Conservation (phyloP, 1,140 invertebrate genomes). For the Drosophila ohnishii region DNA sequence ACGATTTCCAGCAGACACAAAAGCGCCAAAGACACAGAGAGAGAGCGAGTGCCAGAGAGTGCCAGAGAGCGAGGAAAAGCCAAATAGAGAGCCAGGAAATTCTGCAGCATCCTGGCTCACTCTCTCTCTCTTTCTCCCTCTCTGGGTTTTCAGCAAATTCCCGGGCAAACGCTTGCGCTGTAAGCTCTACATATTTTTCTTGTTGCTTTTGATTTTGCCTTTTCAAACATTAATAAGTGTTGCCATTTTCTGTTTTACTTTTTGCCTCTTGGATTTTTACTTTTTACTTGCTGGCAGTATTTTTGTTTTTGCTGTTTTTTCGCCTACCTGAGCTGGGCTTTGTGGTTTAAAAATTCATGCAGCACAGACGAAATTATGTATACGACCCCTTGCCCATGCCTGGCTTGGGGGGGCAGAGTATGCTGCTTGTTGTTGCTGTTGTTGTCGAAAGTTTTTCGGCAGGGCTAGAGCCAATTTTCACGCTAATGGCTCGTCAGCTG, state of each 20-base stretch:
- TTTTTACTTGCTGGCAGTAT: conserved; percentile 12
- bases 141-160: conserved; percentile 67
- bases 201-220: conserved; percentile 43
- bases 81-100: conserved; percentile 12
- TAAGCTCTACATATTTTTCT: conserved; percentile 44
- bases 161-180: conserved; percentile 82
- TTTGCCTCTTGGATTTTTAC: conserved; percentile 45
- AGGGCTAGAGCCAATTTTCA: conserved; percentile 75
- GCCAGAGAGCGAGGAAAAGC: background rate
- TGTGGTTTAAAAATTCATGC: conserved; percentile 74
- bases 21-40: conserved; percentile 60
- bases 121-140: conserved; percentile 12
- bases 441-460: conserved; percentile 62
- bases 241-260: conserved; percentile 64
- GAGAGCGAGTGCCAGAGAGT: conserved; percentile 9
- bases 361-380: conserved; percentile 77
- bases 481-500: conserved; percentile 72
- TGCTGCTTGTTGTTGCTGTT: conserved; percentile 22
- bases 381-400: conserved; percentile 60
- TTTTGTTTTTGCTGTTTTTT: conserved; percentile 8
- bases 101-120: conserved; percentile 45
- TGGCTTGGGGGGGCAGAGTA: background rate
- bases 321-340: conserved; percentile 58
- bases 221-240: conserved; percentile 80
- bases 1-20: conserved; percentile 53